phyloP scores from a whole-genome alignment of 2,888 invertebrate species.

The Chloroclysta siterata region DNA sequence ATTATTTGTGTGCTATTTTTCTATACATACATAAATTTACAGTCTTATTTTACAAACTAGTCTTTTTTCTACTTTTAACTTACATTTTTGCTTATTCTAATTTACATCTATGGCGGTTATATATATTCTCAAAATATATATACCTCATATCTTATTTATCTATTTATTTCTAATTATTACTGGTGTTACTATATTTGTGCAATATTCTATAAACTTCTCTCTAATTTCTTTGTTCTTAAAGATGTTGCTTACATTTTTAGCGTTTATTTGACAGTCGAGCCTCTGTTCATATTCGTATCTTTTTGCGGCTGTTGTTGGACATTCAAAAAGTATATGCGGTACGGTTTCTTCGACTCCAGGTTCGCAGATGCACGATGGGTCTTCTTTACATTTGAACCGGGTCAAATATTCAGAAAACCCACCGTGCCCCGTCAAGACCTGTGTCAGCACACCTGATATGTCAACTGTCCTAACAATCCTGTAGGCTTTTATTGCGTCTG shows the following conservation, averaged over 20 bases:
- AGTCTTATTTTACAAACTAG: not conserved
- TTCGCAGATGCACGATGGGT: slow-evolving; percentile 21
- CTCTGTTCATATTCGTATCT: not conserved
- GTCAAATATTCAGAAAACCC: slow-evolving; percentile 9
- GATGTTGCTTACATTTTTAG: not conserved
- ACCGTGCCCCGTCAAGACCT: too few species aligned
- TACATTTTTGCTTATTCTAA: not conserved
- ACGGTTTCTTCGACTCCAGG: not conserved
- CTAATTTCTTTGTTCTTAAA: not conserved
- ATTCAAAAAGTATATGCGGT: slow-evolving; percentile 1
- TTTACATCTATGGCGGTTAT: not conserved
- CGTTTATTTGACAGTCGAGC: not conserved
- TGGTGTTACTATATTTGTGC: too few species aligned
- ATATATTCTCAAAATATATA: not conserved
- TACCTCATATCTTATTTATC: not conserved
- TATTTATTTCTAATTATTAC: not conserved
- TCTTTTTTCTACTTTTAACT: not conserved
- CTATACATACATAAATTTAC: too few species aligned
- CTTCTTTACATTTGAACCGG: slow-evolving; percentile 9
- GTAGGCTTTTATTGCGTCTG: slow-evolving; percentile 10
- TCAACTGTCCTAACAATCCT: not conserved
- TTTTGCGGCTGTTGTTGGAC: not conserved
- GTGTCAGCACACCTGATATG: not conserved
- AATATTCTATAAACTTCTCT: not conserved
- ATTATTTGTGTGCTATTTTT: too few species aligned